phyloP scores from a whole-genome alignment of 2,113 vertebrate genomes.

The Rhea pennata region DNA sequence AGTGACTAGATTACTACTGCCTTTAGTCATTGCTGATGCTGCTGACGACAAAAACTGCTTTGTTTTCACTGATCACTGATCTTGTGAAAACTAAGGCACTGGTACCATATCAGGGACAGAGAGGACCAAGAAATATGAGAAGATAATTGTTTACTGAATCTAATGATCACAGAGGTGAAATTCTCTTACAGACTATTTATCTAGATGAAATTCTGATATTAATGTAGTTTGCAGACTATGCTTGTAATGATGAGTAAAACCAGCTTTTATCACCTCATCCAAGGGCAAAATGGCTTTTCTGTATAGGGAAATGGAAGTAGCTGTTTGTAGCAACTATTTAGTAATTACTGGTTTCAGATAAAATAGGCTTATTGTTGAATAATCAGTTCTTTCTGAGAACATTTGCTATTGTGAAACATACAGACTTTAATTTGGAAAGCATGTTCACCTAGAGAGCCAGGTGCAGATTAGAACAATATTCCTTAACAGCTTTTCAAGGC shows the following conservation, averaged over 20 bases:
- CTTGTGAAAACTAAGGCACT: background rate
- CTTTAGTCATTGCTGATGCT: background rate
- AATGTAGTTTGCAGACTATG: background rate
- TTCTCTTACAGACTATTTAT: background rate
- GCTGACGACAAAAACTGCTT: background rate
- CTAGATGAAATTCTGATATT: background rate
- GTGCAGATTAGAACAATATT: background rate
- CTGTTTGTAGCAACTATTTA: background rate
- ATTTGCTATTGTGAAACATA: background rate
- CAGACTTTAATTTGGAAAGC: background rate
- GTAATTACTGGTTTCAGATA: background rate
- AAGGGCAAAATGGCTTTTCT: background rate
- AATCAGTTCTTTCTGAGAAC: background rate
- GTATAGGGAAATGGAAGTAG: background rate
- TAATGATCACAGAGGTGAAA: background rate
- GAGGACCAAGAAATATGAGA: background rate
- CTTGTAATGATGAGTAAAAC: background rate
- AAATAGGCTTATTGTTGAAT: background rate
- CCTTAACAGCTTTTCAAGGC: background rate
- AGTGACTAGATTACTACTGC: background rate
- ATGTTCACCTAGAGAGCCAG: background rate
- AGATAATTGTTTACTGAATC: background rate
- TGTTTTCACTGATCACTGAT: background rate
- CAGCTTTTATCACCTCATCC: background rate
- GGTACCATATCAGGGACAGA: background rate